These are phyloP conservation scores for Misgurnus anguillicaudatus DNA, from an alignment of 2,113 vertebrate species.

Conservation along the genomic window DNA sequence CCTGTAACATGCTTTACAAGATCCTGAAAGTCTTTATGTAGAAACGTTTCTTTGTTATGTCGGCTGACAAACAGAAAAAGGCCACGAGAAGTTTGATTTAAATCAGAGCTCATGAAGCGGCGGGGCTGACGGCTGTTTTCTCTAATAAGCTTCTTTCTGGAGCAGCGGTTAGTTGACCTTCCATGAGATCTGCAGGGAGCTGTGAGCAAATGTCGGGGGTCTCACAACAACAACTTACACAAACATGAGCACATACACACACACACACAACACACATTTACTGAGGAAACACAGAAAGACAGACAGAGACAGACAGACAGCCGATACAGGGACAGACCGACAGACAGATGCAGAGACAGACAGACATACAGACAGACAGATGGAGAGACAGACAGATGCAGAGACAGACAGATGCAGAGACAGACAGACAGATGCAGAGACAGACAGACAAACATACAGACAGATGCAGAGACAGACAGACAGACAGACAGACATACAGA, in stretches of 20 bases:
- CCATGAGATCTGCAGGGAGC: conserved; percentile 10
- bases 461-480: neutral
- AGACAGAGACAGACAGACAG: neutral
- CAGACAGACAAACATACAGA: neutral
- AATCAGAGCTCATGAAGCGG: conserved; percentile 5
- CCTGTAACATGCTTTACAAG: too few relatives aligned
- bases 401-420: too few relatives aligned
- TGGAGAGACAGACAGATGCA: too few relatives aligned
- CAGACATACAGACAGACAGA: too few relatives aligned
- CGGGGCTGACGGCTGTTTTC: neutral
- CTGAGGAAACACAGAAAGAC: neutral
- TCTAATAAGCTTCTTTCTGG: conserved; percentile 15
- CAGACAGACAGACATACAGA: neutral
- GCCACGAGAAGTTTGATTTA: conserved; percentile 26
- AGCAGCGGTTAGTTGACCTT: neutral
- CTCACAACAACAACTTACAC: conserved; percentile 2
- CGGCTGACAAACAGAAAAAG: neutral
- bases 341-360: too few relatives aligned
- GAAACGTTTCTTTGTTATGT: neutral
- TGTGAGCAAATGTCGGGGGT: conserved; percentile 8
- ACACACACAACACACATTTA: neutral
- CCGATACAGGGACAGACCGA: too few relatives aligned
- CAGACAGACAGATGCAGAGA: too few relatives aligned
- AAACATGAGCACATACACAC: neutral
- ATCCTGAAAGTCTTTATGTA: neutral